Percentiles rank a stretch among this genome's conserved stretches.
Conservation (phyloP, 2,888 invertebrate species). For the Pachycephus smyrnensis region DNA sequence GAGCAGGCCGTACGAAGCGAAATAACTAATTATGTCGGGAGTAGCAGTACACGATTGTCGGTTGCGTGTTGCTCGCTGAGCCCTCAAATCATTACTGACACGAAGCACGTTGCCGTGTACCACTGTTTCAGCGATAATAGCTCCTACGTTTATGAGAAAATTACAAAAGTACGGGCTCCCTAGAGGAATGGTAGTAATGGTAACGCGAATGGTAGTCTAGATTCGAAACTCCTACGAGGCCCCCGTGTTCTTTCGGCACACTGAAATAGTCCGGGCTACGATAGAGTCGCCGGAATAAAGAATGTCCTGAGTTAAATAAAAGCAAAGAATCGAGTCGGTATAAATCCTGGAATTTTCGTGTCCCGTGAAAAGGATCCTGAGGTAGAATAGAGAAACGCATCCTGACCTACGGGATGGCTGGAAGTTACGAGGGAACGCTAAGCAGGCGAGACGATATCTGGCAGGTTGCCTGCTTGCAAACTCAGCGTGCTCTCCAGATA, state of each 20-base stretch:
- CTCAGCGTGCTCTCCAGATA: background rate
- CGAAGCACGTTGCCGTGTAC: conserved; percentile 1
- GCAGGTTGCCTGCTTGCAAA: conserved; percentile 17
- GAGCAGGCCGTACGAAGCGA: too few species aligned
- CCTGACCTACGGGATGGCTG: background rate
- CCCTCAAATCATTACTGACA: conserved; percentile 10
- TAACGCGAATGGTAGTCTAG: too few species aligned
- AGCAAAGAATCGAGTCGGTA: too few species aligned
- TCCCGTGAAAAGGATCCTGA: too few species aligned
- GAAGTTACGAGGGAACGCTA: conserved; percentile 8
- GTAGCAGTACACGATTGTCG: background rate
- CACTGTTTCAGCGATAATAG: background rate
- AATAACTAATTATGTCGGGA: background rate
- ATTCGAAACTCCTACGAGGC: too few species aligned
- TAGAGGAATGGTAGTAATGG: background rate
- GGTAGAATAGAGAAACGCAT: too few species aligned
- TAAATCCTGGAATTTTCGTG: too few species aligned
- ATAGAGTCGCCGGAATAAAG: too few species aligned
- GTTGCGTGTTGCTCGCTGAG: background rate
- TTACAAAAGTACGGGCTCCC: background rate
- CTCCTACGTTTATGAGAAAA: background rate
- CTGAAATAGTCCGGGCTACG: too few species aligned
- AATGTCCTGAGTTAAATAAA: too few species aligned
- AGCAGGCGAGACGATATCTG: conserved; percentile 17
- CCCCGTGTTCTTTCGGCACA: too few species aligned